Evolutionary conservation across 1,140 invertebrate species (phyloP).

Genomic region (Zaprionus vittiger): DNA sequence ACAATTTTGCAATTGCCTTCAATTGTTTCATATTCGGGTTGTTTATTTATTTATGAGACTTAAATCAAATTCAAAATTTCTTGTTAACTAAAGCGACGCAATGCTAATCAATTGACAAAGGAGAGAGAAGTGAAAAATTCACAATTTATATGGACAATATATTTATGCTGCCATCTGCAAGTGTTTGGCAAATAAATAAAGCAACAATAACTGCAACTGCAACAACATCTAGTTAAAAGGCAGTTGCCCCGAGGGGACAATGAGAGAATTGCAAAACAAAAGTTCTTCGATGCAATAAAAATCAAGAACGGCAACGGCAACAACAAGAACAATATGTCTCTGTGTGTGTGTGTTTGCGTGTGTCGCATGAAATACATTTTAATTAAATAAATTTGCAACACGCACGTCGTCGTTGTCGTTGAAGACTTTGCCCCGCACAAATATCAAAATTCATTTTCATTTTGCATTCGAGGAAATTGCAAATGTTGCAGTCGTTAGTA

Average conservation of each 20-base stretch:
- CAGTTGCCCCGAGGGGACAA: constrained; percentile 27
- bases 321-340: constrained; percentile 10
- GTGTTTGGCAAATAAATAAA: constrained; percentile 16
- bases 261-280: constrained; percentile 23
- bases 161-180: constrained; percentile 5
- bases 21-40: constrained; percentile 19
- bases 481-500: constrained; percentile 21
- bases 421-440: constrained; percentile 30
- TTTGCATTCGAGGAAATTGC: constrained; percentile 30
- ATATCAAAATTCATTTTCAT: constrained; percentile 39
- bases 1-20: constrained; percentile 6
- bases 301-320: constrained; percentile 23
- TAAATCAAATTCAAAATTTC: constrained; percentile 15
- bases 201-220: neutral
- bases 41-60: constrained; percentile 29
- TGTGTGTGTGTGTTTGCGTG: constrained; percentile 9
- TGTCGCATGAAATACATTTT: constrained; percentile 40
- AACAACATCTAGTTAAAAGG: constrained; percentile 8
- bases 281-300: constrained; percentile 29
- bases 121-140: neutral
- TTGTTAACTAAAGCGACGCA: neutral
- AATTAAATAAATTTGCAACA: constrained; percentile 52
- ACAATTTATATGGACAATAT: neutral
- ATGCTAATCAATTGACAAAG: constrained; percentile 25
- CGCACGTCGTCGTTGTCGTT: constrained; percentile 3